Evolutionary conservation across 1,140 invertebrate genomes (phyloP).

Genomic region (Venustaconcha ellipsiformis): DNA sequence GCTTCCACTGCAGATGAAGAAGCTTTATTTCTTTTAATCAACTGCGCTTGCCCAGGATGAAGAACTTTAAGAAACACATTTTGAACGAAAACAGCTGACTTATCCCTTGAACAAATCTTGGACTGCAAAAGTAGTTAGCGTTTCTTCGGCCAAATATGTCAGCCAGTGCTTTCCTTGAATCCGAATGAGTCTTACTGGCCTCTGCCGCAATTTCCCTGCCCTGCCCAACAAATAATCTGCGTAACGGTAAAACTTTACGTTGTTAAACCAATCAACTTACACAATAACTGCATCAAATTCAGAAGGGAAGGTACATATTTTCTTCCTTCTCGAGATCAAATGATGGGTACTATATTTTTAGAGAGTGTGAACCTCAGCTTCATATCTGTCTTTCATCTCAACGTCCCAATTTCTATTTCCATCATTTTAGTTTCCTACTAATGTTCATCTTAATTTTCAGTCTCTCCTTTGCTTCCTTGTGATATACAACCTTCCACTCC

Average conservation of each 20-base stretch:
- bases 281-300: constrained; percentile 11
- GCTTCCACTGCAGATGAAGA: constrained; percentile 5
- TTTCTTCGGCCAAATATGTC: no score
- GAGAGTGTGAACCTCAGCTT: not conserved
- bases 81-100: constrained; percentile 1
- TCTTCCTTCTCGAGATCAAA: constrained; percentile 1
- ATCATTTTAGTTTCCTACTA: constrained; percentile 3
- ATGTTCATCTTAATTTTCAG: no score
- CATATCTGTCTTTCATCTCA: constrained; percentile 1
- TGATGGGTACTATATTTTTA: constrained; percentile 13
- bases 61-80: constrained; percentile 12
- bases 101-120: constrained; percentile 1
- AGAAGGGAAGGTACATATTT: constrained; percentile 8
- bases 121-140: no score
- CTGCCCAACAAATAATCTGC: constrained; percentile 14
- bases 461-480: no score
- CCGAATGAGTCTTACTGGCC: no score
- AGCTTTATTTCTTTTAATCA: constrained; percentile 17
- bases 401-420: constrained; percentile 3
- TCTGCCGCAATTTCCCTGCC: not conserved
- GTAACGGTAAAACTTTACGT: constrained; percentile 14
- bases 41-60: constrained; percentile 9
- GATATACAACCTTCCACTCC: no score
- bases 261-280: not conserved
- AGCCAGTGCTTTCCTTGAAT: no score